A percentile compares a stretch with the other conserved stretches of the same genome.
phyloP scores from a whole-genome alignment of 1,140 invertebrate species.

The Medauroidea extradentata region DNA sequence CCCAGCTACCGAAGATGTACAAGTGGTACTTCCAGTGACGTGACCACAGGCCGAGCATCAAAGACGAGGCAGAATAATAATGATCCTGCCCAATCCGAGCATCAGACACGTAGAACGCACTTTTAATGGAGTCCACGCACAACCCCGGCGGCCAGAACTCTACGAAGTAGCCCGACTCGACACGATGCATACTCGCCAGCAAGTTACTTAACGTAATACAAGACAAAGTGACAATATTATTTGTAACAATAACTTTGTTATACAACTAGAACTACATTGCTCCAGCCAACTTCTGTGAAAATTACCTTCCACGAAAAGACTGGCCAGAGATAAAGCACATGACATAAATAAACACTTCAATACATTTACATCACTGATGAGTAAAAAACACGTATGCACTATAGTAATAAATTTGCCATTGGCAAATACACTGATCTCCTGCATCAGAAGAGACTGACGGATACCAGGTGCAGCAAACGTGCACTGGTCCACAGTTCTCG shows the following conservation, averaged over 20 bases:
- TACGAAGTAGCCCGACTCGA: background rate
- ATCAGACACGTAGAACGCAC: background rate
- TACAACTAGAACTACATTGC: no score
- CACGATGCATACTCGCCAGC: conserved; percentile 1
- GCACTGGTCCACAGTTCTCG: background rate
- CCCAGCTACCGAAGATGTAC: background rate
- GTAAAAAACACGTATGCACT: no score
- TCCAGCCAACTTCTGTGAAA: background rate
- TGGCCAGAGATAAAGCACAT: no score
- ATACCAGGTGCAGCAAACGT: background rate
- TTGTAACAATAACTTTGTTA: no score
- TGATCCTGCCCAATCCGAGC: background rate
- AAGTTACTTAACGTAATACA: background rate
- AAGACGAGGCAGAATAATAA: background rate
- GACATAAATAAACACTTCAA: no score
- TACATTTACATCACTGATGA: no score
- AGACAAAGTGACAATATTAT: no score
- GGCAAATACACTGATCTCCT: conserved; percentile 8
- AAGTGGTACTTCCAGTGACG: background rate
- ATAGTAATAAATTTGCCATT: background rate
- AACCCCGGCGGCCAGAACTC: background rate
- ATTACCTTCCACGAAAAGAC: conserved; percentile 6
- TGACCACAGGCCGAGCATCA: background rate
- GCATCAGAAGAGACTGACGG: background rate
- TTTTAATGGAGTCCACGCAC: background rate